A percentile compares a stretch with the other conserved stretches of the same genome.
Evolutionary conservation across 2,113 vertebrate genomes (phyloP).

Genomic region (Colinus virginianus): DNA sequence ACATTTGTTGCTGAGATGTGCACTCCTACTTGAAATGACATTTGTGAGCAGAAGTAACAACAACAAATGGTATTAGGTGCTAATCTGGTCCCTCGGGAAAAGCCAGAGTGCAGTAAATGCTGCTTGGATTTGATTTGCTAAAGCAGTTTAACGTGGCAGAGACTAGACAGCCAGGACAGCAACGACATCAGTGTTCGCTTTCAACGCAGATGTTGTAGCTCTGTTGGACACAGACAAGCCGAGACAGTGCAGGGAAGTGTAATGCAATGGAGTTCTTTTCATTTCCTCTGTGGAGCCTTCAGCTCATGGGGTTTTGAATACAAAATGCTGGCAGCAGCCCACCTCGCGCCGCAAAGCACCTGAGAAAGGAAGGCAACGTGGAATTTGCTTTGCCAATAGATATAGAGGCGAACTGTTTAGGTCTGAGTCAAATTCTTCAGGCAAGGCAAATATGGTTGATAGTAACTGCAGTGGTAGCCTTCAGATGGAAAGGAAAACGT

Average conservation of each 20-base stretch:
- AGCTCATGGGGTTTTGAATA: not conserved
- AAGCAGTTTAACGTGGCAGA: conserved; percentile 14
- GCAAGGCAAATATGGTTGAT: not conserved
- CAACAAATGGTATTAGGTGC: conserved; percentile 24
- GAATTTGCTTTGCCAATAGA: not conserved
- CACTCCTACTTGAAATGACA: not conserved
- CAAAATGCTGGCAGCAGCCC: not conserved
- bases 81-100: conserved; percentile 8
- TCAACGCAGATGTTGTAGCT: not conserved
- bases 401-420: not conserved
- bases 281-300: not conserved
- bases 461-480: not conserved
- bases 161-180: not conserved
- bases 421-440: not conserved
- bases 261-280: not conserved
- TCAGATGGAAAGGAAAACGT: not conserved
- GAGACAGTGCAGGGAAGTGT: not conserved
- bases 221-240: not conserved
- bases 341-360: not conserved
- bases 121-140: conserved; percentile 41
- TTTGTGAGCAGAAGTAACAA: conserved; percentile 17
- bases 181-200: fast-evolving
- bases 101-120: not conserved
- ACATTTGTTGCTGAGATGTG: not conserved
- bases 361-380: not conserved